Evolutionary conservation across 92 coral and sea anemone genomes (phyloP).

Genomic region (Hydrozoanthus gracilis): DNA sequence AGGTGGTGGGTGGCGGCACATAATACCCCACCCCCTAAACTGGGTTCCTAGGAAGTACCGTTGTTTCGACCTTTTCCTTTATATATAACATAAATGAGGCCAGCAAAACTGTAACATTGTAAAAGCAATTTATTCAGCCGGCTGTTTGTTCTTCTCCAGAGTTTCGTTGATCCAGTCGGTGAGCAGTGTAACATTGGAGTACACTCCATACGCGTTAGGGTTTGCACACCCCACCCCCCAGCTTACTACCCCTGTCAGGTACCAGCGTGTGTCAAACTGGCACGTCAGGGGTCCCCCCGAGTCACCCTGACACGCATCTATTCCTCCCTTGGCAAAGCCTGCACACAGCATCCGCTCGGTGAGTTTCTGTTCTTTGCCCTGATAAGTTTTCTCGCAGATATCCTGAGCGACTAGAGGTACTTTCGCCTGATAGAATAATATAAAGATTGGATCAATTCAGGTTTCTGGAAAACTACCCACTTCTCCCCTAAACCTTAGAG

Average conservation of each 20-base stretch:
- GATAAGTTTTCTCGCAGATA: conserved; percentile 44
- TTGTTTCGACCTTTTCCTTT: too few species aligned
- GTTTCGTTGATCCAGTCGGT: conserved; percentile 48
- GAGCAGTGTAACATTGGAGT: conserved; percentile 44
- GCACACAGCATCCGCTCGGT: conserved; percentile 63
- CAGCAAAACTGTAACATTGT: too few species aligned
- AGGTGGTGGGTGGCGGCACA: too few species aligned
- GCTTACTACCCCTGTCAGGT: conserved; percentile 65
- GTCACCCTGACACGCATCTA: conserved; percentile 69
- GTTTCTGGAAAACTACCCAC: too few species aligned
- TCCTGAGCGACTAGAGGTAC: conserved; percentile 48
- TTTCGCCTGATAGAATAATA: conserved; percentile 19
- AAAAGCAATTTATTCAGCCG: not conserved
- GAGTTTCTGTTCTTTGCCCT: conserved; percentile 16
- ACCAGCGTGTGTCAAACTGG: conserved; percentile 51
- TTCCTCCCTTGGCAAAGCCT: conserved; percentile 49
- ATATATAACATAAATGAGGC: too few species aligned
- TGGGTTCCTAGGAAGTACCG: too few species aligned
- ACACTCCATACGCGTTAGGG: conserved; percentile 55
- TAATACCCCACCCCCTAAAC: too few species aligned
- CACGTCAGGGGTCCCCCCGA: conserved; percentile 64
- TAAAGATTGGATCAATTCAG: not conserved
- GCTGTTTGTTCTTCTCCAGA: conserved; percentile 10
- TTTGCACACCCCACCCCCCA: conserved; percentile 68
- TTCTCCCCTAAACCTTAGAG: too few species aligned